phyloP scores from a whole-genome alignment of 2,888 invertebrate species.

The Macroteleia sp. region DNA sequence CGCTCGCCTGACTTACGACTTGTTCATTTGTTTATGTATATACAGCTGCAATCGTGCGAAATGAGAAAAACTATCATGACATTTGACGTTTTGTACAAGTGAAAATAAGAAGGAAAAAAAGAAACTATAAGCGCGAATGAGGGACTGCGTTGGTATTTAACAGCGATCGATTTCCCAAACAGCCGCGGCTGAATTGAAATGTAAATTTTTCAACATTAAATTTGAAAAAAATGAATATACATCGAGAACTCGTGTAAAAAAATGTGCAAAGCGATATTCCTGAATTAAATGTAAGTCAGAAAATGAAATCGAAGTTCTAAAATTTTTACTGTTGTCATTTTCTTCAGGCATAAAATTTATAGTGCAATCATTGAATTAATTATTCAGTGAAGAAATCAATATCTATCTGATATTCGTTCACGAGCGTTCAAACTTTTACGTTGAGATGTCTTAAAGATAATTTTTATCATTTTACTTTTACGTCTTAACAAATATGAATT shows the following conservation, averaged over 20 bases:
- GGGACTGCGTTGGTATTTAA: background rate
- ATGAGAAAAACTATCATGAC: constrained; percentile 31
- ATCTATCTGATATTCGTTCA: too few species aligned
- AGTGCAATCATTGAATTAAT: constrained; percentile 34
- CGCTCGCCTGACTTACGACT: constrained; percentile 40
- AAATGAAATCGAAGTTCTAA: constrained; percentile 36
- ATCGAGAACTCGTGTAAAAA: too few species aligned
- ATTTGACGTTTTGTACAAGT: background rate
- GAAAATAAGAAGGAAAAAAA: background rate
- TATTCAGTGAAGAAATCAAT: too few species aligned
- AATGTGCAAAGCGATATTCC: too few species aligned
- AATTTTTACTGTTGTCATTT: constrained; percentile 38
- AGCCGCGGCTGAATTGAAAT: constrained; percentile 19
- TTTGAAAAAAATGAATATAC: constrained; percentile 40
- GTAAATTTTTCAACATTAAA: constrained; percentile 34
- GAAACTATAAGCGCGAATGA: background rate
- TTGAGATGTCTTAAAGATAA: too few species aligned
- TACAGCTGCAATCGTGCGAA: constrained; percentile 24
- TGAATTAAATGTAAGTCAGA: constrained; percentile 24
- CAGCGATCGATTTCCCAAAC: constrained; percentile 11
- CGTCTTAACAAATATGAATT: too few species aligned
- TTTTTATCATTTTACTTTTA: too few species aligned
- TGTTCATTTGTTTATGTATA: constrained; percentile 48
- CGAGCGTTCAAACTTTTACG: too few species aligned
- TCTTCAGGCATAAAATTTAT: constrained; percentile 21